These are phyloP conservation scores for Anguilla anguilla DNA, from an alignment of 2,797 vertebrate genomes.

Conservation along the genomic window DNA sequence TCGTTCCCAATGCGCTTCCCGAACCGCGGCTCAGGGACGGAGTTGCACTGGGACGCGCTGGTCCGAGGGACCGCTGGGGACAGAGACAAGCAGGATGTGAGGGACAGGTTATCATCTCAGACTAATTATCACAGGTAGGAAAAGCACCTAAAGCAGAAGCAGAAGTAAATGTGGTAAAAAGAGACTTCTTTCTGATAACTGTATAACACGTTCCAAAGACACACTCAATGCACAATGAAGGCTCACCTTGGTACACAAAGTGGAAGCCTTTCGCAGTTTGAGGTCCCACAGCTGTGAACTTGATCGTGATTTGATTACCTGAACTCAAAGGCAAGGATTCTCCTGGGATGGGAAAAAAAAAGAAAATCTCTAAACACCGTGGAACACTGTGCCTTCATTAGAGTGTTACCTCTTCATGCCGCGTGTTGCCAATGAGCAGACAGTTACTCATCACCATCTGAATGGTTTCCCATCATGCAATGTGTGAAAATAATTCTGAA, in stretches of 20 bases:
- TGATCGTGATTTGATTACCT: constrained; percentile 94
- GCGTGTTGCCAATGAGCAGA: neutral
- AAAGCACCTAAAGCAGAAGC: neutral
- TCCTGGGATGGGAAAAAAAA: constrained; percentile 70
- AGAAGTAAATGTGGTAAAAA: neutral
- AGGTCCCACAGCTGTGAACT: constrained; percentile 93
- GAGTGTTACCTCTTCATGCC: neutral
- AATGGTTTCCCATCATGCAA: neutral
- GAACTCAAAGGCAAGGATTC: constrained; percentile 96
- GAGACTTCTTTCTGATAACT: neutral
- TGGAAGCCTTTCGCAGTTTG: constrained; percentile 98
- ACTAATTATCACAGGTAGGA: neutral
- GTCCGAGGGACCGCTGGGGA: constrained; percentile 92
- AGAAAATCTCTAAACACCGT: neutral
- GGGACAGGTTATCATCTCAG: neutral
- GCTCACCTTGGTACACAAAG: constrained; percentile 99
- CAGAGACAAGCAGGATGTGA: neutral
- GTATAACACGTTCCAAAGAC: neutral
- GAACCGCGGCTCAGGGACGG: constrained; percentile 97
- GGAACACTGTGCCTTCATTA: neutral
- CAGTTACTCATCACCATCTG: neutral
- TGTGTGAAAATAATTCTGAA: neutral
- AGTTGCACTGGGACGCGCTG: constrained; percentile 96
- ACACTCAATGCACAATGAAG: neutral
- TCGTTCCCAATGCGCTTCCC: constrained; percentile 95